Evolutionary conservation across 2,888 invertebrate species (phyloP).

Genomic region (Petrolisthes manimaculis): DNA sequence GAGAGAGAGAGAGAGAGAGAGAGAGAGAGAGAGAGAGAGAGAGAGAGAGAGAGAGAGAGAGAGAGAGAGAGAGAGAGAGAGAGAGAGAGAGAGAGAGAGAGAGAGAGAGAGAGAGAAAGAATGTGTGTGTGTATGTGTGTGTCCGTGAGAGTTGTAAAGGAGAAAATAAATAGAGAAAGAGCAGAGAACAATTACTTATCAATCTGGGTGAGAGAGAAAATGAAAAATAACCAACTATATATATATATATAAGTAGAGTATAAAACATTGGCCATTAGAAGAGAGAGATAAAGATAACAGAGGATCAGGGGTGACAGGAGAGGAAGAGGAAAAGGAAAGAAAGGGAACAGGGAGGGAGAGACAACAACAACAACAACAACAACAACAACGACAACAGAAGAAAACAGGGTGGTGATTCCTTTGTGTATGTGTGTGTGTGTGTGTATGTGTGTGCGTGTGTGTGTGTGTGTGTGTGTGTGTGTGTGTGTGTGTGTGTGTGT

Average conservation of each 20-base stretch:
- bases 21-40: too few species aligned
- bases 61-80: too few species aligned
- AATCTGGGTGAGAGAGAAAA: too few species aligned
- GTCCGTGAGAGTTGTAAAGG: too few species aligned
- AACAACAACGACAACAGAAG: background rate
- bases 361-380: background rate
- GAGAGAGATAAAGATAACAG: background rate
- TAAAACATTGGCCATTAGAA: background rate
- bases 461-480: background rate
- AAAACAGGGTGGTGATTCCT: background rate
- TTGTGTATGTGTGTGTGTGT: constrained; percentile 1
- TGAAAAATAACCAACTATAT: background rate
- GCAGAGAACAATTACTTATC: too few species aligned
- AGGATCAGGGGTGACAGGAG: background rate
- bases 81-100: too few species aligned
- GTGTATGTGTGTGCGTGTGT: background rate
- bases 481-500: too few species aligned
- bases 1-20: too few species aligned
- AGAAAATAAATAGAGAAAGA: too few species aligned
- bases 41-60: too few species aligned
- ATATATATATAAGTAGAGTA: background rate
- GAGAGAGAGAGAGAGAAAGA: too few species aligned
- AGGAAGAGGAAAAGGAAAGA: background rate
- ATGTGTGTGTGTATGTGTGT: too few species aligned
- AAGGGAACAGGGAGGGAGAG: background rate